These are phyloP conservation scores for Eulemur macaco DNA, from an alignment of 2,113 vertebrate species.

Conservation along the genomic window DNA sequence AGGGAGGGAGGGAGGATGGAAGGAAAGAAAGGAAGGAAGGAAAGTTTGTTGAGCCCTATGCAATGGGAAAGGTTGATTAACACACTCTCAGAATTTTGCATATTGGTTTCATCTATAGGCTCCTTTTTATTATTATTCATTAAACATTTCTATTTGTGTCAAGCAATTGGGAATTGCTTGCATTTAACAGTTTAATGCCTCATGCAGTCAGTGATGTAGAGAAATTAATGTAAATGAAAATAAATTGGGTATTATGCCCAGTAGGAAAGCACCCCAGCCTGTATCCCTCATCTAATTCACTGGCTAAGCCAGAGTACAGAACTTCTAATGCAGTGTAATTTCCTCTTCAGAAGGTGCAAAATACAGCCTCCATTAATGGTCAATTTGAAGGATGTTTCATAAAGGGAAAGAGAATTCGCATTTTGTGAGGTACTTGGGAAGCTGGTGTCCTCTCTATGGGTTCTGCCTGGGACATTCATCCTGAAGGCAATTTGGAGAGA, in stretches of 20 bases:
- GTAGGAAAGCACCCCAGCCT: constrained; percentile 60
- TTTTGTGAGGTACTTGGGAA: constrained; percentile 6
- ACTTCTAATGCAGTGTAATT: constrained; percentile 64
- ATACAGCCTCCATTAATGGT: constrained; percentile 51
- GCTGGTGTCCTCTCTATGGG: not conserved
- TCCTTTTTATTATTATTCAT: constrained; percentile 68
- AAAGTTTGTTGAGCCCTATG: not conserved
- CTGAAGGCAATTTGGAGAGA: constrained; percentile 72
- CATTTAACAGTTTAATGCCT: constrained; percentile 75
- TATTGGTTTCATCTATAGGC: not conserved
- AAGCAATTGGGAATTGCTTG: constrained; percentile 65
- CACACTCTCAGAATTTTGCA: not conserved
- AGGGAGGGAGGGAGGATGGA: too few species aligned
- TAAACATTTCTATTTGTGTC: constrained; percentile 73
- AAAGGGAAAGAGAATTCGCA: not conserved
- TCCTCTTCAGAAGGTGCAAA: constrained; percentile 69
- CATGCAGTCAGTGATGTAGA: constrained; percentile 60
- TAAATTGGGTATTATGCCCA: constrained; percentile 67
- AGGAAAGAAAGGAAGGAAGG: not conserved
- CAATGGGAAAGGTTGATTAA: not conserved
- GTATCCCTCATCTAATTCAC: constrained; percentile 63
- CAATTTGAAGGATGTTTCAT: constrained; percentile 48
- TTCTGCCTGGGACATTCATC: constrained; percentile 59
- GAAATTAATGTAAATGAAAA: constrained; percentile 82
- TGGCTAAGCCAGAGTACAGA: constrained; percentile 52